Base-by-base conservation (phyloP, 2,113 vertebrate species). In the Perca flavescens region DNA sequence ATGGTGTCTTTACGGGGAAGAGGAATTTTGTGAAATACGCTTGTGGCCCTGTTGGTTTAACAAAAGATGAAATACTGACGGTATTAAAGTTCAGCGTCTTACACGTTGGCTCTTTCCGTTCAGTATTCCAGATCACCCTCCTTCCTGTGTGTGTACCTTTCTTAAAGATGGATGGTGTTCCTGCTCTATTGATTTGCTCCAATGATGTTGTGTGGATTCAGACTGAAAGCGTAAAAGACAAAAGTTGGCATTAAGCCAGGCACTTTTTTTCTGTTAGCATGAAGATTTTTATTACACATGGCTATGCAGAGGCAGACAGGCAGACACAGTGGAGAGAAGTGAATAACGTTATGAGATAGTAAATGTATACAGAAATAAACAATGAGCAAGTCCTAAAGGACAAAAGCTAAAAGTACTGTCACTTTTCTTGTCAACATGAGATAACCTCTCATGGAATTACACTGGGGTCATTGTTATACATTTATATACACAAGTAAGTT, bases 111-210 rank as follows among this genome's bases (percentile, higher is more conserved):
- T 72, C 6, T 69, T 22, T 12, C 7, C 25, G 49, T 54, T 87
- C 52, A 47, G 50, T 61, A 81, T 56, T 80, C 56, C 2, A 67
- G 47, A 28, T 75, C 43, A 34, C 43, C 43, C 46, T 53, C 17
- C 7, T 5, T 15, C 22, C 63, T 50, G 31, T 69, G 49, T 80
- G 60, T 60, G 49, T 74, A 49, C 74, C 50, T 70, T 79, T 72
- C 76, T 49, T 66, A 52, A 73, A 79, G 75, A 91, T 76, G 64
- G 76, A 86, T 86, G 74, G 47, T 67, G 71, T 49, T 75, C 66
- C 65, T 65, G 56, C 22, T 74, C 1, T 75, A 85, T 74, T 58
- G 72, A 86, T 88, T 78, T 3, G 14, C 56, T 69, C 36, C 71
- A 28, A 40, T 64, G 31, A 78, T 71, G 16, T 28, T 17, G 16